Conservation (phyloP, 2,113 vertebrate species). For the Dunckerocampus dactyliophorus region DNA sequence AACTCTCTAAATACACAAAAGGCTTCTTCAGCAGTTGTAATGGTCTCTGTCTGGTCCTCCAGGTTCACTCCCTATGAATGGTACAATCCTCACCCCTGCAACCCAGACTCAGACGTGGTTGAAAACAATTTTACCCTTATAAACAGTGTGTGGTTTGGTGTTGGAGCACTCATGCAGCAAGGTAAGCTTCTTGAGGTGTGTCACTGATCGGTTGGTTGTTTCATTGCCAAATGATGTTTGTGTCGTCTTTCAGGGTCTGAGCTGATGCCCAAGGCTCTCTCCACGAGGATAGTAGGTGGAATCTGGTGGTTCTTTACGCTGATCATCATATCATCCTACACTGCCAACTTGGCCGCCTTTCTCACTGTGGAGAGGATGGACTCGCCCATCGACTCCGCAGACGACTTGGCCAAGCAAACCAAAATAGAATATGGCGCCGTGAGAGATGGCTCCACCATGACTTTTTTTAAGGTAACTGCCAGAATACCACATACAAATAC, state of each 20-base stretch:
- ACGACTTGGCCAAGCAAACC: constrained; percentile 96
- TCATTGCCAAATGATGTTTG: background rate
- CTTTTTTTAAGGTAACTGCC: constrained; percentile 93
- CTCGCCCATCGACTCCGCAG: constrained; percentile 93
- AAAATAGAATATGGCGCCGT: constrained; percentile 97
- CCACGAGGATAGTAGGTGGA: constrained; percentile 96
- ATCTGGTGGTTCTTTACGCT: constrained; percentile 99
- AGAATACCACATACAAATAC: too few relatives aligned
- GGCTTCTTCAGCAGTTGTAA: background rate
- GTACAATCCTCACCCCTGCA: constrained; percentile 99
- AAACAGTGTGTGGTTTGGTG: constrained; percentile 99
- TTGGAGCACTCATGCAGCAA: constrained; percentile 99
- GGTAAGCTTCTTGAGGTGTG: constrained; percentile 70
- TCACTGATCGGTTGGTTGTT: background rate
- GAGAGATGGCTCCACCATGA: constrained; percentile 96
- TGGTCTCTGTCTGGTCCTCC: constrained; percentile 29
- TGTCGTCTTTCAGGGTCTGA: constrained; percentile 82
- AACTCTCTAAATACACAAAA: background rate
- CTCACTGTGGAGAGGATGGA: constrained; percentile 98
- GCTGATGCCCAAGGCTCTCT: constrained; percentile 97
- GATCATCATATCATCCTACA: constrained; percentile 98
- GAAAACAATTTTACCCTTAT: constrained; percentile 99
- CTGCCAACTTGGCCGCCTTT: constrained; percentile 96
- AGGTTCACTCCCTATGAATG: constrained; percentile 99
- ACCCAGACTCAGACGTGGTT: constrained; percentile 96